Conservation (phyloP, 2,113 vertebrate species). For the Anarrhichthys ocellatus region DNA sequence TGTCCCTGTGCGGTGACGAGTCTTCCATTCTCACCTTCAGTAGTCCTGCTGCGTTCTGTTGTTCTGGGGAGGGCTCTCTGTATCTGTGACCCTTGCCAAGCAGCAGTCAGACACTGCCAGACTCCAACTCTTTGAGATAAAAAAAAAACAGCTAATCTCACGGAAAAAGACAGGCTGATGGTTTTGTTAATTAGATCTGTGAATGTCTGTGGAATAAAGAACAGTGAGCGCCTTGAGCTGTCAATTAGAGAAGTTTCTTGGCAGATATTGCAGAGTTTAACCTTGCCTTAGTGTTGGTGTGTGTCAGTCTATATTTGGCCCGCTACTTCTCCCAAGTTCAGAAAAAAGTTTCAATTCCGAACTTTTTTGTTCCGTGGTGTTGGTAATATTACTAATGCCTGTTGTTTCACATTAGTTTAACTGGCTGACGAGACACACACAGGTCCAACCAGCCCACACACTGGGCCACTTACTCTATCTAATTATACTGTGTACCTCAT, state of each 20-base stretch:
- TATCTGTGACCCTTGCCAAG: slow-evolving; percentile 61
- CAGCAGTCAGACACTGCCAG: slow-evolving; percentile 50
- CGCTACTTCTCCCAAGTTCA: slow-evolving; percentile 8
- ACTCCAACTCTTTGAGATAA: slow-evolving; percentile 52
- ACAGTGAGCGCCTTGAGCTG: slow-evolving; percentile 42
- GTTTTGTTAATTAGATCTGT: slow-evolving; percentile 70
- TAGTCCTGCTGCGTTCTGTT: slow-evolving; percentile 11
- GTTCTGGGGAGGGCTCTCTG: slow-evolving; percentile 13
- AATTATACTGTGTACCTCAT: slow-evolving; percentile 17
- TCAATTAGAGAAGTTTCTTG: slow-evolving; percentile 50
- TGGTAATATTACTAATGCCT: neutral
- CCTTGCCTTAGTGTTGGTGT: slow-evolving; percentile 32
- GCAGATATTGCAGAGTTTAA: slow-evolving; percentile 45
- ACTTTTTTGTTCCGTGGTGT: slow-evolving; percentile 3
- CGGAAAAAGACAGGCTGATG: slow-evolving; percentile 59
- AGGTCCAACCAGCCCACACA: slow-evolving; percentile 21
- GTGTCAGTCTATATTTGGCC: neutral
- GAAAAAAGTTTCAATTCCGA: slow-evolving; percentile 21
- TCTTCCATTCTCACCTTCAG: slow-evolving; percentile 35
- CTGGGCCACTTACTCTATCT: neutral
- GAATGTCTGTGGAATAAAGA: slow-evolving; percentile 55
- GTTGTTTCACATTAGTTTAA: neutral
- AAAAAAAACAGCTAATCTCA: slow-evolving; percentile 43
- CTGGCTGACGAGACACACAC: neutral
- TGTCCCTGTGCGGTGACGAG: slow-evolving; percentile 2